A percentile compares a stretch with the other conserved stretches of the same genome.
phyloP scores from a whole-genome alignment of 2,113 vertebrate species.

The Garra rufa region DNA sequence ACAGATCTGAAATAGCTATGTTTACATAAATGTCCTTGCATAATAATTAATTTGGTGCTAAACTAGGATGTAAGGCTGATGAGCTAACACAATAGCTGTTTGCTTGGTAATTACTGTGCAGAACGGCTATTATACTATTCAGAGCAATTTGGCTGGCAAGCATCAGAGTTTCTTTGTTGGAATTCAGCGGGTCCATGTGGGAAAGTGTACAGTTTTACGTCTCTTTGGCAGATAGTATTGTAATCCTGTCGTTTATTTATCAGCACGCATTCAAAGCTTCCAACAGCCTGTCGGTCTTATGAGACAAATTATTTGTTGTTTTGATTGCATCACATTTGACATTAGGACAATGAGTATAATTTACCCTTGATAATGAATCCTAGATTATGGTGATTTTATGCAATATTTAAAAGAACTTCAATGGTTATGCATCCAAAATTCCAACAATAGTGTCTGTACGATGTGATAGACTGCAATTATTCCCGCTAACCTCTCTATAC shows the following conservation, averaged over 20 bases:
- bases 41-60: conserved; percentile 39
- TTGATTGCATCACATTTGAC: background rate
- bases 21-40: conserved; percentile 23
- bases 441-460: background rate
- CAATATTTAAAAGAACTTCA: background rate
- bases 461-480: background rate
- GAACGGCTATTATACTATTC: conserved; percentile 65
- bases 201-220: conserved; percentile 58
- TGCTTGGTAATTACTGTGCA: conserved; percentile 65
- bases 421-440: background rate
- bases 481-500: background rate
- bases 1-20: background rate
- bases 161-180: conserved; percentile 68
- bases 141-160: conserved; percentile 55
- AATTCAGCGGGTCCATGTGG: conserved; percentile 55
- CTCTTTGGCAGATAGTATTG: conserved; percentile 34
- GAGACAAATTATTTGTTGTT: conserved; percentile 11
- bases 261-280: conserved; percentile 8
- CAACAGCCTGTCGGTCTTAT: background rate
- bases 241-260: conserved; percentile 27
- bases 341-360: background rate
- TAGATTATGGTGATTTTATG: background rate
- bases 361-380: no score
- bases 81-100: conserved; percentile 59
- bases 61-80: conserved; percentile 33